Evolutionary conservation across 1,140 invertebrate genomes (phyloP).

Genomic region (Heliconius hermathena): DNA sequence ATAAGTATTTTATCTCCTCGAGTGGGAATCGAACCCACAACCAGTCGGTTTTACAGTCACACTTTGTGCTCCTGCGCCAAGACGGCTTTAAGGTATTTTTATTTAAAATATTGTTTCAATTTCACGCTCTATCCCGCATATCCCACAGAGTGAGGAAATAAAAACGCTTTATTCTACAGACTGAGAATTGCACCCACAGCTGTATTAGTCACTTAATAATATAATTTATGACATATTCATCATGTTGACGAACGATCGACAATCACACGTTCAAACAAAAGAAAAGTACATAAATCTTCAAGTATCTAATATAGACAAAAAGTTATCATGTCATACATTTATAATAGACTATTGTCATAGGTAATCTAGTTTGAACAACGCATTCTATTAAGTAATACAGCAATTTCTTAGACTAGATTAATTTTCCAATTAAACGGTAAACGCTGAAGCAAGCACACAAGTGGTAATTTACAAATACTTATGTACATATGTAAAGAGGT

Average conservation of each 20-base stretch:
- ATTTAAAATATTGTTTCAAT: neutral
- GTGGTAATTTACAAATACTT: neutral
- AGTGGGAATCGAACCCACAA: no score
- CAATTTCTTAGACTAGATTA: neutral
- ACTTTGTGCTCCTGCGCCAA: no score
- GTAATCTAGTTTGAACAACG: neutral
- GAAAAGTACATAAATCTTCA: neutral
- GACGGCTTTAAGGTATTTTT: no score
- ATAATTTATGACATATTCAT: no score
- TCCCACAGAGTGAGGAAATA: no score
- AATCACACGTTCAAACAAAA: neutral
- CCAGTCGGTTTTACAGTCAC: no score
- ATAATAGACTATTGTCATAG: neutral
- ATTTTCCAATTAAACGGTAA: slow-evolving; percentile 6
- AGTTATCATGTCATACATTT: neutral
- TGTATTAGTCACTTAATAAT: no score
- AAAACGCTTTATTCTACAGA: no score
- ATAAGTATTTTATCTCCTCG: no score
- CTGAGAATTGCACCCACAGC: no score
- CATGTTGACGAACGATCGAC: no score
- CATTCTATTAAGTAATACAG: neutral
- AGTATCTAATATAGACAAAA: neutral
- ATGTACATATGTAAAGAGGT: neutral
- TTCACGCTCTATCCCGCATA: neutral
- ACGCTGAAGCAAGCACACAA: neutral